Percentiles rank a stretch among this genome's conserved stretches.
phyloP scores from a whole-genome alignment of 2,888 invertebrate species.

The Desoria tigrina region DNA sequence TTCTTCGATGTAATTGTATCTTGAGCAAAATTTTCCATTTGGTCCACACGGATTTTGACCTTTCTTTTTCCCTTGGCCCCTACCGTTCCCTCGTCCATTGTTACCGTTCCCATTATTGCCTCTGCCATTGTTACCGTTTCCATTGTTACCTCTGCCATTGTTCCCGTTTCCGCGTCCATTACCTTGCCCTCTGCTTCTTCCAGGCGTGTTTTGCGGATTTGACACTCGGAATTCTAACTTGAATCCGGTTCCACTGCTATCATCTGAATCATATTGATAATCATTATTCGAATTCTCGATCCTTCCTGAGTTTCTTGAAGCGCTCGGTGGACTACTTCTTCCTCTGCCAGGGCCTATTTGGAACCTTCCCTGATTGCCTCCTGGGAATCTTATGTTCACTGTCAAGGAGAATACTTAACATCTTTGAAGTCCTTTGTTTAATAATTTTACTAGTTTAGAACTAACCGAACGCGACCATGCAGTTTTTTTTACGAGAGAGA shows the following conservation, averaged over 20 bases:
- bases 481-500: too few species aligned
- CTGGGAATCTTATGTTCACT: too few species aligned
- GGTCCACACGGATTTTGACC: constrained; percentile 26
- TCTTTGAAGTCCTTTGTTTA: too few species aligned
- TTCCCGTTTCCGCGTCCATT: neutral
- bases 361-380: too few species aligned
- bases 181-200: neutral
- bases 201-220: constrained; percentile 5
- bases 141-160: neutral
- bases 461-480: too few species aligned
- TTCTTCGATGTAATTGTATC: constrained; percentile 33
- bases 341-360: too few species aligned
- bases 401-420: too few species aligned
- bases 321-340: too few species aligned
- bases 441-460: too few species aligned
- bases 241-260: neutral
- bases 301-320: too few species aligned
- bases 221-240: neutral
- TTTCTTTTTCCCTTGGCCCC: constrained; percentile 10
- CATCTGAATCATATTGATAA: neutral
- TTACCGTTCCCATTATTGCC: neutral
- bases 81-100: constrained; percentile 1
- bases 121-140: neutral
- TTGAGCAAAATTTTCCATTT: constrained; percentile 21
- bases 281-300: neutral